These are phyloP conservation scores for Stenopsyche tienmushanensis DNA, from an alignment of 1,140 invertebrate genomes.

Conservation along the genomic window DNA sequence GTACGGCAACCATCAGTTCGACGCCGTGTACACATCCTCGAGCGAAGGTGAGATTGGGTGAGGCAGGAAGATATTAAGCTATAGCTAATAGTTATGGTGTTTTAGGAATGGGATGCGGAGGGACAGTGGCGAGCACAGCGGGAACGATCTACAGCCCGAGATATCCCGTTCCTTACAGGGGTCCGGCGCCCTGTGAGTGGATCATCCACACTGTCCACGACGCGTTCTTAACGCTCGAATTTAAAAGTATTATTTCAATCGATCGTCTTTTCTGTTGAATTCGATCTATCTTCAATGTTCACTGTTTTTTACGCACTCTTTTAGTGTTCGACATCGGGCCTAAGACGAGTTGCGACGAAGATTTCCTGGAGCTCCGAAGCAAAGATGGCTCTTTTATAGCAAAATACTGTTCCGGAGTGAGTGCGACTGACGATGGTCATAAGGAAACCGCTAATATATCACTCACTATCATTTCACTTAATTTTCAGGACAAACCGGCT, in stretches of 20 bases:
- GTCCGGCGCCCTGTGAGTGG: constrained; percentile 25
- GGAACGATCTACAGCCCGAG: constrained; percentile 22
- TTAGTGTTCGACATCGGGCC: constrained; percentile 29
- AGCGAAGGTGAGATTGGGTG: neutral
- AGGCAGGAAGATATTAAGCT: neutral
- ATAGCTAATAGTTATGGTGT: constrained; percentile 11
- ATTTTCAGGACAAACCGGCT: constrained; percentile 7
- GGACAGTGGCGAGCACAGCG: neutral
- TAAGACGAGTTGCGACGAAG: constrained; percentile 3
- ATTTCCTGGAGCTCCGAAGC: constrained; percentile 26
- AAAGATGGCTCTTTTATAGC: constrained; percentile 3
- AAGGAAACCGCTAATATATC: neutral
- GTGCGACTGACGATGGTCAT: neutral
- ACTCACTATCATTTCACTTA: neutral
- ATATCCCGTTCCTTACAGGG: constrained; percentile 27
- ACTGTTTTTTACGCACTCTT: neutral
- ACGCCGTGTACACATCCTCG: neutral
- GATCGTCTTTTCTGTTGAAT: neutral
- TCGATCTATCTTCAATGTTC: neutral
- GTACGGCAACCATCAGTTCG: neutral
- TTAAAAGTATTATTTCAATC: constrained; percentile 17
- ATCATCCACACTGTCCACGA: constrained; percentile 14
- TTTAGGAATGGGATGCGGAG: constrained; percentile 30
- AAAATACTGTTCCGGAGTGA: constrained; percentile 29
- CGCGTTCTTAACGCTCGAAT: neutral